Conservation (phyloP, 2,113 vertebrate genomes). For the Platichthys stellatus region DNA sequence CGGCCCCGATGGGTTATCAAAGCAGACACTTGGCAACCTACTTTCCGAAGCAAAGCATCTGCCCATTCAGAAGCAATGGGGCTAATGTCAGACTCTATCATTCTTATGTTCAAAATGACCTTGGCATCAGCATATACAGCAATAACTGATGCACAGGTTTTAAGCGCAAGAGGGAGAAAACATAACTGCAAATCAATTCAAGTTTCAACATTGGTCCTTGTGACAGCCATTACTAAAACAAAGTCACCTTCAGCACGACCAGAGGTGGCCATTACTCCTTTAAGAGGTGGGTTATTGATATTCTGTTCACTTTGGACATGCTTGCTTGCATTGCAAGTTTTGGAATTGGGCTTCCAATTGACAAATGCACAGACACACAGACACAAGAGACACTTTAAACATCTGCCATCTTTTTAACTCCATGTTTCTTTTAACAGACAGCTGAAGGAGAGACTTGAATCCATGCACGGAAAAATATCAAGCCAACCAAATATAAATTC, state of each 20-base stretch:
- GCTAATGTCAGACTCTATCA: constrained; percentile 82
- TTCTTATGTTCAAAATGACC: constrained; percentile 81
- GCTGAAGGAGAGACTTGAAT: constrained; percentile 12
- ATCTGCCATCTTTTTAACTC: constrained; percentile 30
- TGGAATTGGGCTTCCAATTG: constrained; percentile 64
- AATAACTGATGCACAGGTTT: constrained; percentile 73
- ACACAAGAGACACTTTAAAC: constrained; percentile 29
- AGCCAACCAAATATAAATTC: not conserved
- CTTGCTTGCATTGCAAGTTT: constrained; percentile 78
- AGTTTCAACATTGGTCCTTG: constrained; percentile 70
- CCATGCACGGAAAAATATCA: not conserved
- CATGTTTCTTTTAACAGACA: constrained; percentile 1
- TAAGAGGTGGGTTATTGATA: constrained; percentile 75
- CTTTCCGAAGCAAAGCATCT: constrained; percentile 79
- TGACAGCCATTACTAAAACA: constrained; percentile 75
- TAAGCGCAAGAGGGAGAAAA: constrained; percentile 72
- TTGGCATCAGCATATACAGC: constrained; percentile 78
- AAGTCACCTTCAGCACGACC: constrained; percentile 78
- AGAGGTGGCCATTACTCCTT: constrained; percentile 73
- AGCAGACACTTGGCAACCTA: constrained; percentile 82
- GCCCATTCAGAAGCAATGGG: constrained; percentile 75
- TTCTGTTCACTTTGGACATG: constrained; percentile 70
- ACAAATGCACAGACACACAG: constrained; percentile 41
- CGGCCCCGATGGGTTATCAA: constrained; percentile 73
- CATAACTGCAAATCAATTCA: constrained; percentile 82